These are phyloP conservation scores for Sycophaga agraensis DNA, from an alignment of 1,140 invertebrate genomes.

Conservation along the genomic window DNA sequence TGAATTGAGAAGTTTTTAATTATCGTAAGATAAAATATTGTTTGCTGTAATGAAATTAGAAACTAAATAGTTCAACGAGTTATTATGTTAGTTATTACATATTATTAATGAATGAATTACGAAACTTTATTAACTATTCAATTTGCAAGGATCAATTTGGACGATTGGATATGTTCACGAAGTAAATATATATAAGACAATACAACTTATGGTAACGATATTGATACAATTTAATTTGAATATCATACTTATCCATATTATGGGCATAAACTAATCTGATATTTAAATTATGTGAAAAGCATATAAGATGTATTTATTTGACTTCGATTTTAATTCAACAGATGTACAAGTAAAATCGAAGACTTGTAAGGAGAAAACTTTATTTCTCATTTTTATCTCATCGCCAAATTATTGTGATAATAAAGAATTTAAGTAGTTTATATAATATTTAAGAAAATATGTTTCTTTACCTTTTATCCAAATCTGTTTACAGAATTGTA, in stretches of 20 bases:
- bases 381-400: not conserved
- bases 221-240: not conserved
- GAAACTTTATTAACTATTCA: too few species aligned
- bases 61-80: too few species aligned
- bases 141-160: too few species aligned
- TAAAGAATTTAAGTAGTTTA: slow-evolving; percentile 1
- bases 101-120: too few species aligned
- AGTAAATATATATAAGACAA: too few species aligned
- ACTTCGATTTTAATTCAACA: not conserved
- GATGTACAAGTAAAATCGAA: not conserved
- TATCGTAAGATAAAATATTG: too few species aligned
- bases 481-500: not conserved
- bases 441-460: not conserved
- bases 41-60: too few species aligned
- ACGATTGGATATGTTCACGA: too few species aligned
- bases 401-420: slow-evolving; percentile 11
- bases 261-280: not conserved
- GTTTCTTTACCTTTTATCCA: not conserved
- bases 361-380: not conserved
- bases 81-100: too few species aligned
- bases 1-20: too few species aligned
- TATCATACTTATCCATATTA: not conserved
- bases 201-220: too few species aligned
- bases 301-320: not conserved
- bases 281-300: not conserved